Evolutionary conservation across 2,113 vertebrate genomes (phyloP).

Genomic region (Varanus salvator): DNA sequence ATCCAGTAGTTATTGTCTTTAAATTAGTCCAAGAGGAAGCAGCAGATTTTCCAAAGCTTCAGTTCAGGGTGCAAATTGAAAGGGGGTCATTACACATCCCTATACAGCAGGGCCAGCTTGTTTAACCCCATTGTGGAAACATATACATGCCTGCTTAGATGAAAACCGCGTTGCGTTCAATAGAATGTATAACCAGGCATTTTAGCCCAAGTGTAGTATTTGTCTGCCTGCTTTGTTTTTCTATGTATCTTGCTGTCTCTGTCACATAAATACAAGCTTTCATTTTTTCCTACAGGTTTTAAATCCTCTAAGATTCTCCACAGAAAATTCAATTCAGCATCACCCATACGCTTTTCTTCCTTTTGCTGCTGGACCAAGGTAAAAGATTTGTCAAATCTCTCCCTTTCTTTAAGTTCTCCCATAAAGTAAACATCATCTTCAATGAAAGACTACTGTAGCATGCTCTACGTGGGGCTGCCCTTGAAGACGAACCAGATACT

Average conservation of each 20-base stretch:
- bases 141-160: background rate
- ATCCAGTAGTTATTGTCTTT: no score
- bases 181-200: background rate
- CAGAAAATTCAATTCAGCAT: conserved; percentile 82
- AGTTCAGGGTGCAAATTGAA: no score
- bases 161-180: background rate
- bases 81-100: no score
- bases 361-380: conserved; percentile 86
- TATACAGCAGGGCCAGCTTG: background rate
- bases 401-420: no score
- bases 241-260: background rate
- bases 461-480: no score
- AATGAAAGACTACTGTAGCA: background rate
- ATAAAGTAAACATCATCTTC: background rate
- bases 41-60: no score
- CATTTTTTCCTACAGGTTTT: conserved; percentile 79
- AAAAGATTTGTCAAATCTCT: background rate
- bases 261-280: background rate
- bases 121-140: background rate
- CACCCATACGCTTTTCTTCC: conserved; percentile 88
- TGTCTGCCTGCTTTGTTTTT: background rate
- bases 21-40: no score
- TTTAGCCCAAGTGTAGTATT: background rate
- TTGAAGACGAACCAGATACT: no score
- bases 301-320: conserved; percentile 90